Evolutionary conservation across 37 sponge, comb jelly and placozoan genomes (phyloP), one percentile per base, ranked within the genome.

Genomic region (Ephydatia muelleri): DNA sequence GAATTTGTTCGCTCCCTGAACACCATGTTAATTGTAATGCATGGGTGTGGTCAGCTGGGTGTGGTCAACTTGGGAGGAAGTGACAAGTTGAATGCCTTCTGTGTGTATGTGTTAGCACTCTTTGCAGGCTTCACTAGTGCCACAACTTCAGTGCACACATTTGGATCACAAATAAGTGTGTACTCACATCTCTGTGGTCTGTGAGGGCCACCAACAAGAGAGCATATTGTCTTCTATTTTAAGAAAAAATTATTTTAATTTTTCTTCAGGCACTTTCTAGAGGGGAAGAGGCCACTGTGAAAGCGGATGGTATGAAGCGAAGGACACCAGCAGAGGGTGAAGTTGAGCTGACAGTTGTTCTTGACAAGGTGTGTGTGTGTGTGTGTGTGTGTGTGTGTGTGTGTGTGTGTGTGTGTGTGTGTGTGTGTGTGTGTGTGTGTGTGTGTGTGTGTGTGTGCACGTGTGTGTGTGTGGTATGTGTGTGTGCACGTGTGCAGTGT

Each of bases 351-450:
- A 57, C 57, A 19, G 57, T 57, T 57, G 16, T 57, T 1, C 57
- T 57, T 57, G 35, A 32, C 3, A 32, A 37, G 74, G 74, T 73
- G 0, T 73, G 37, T 21, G 32, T 30, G 30, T 0, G 13, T n/a
- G n/a, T n/a, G n/a, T n/a, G 74, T 33, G 37, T 25, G 74, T 32
- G 25, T 73, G 33, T 38, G 74, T 38, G 33, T 19, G 25, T 57
- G 16, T 57, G 57, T 57, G 57, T 57, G 57, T 57, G 57, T 57
- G 57, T 57, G 57, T 57, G 57, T 57, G 57, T 57, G 57, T 57
- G 37, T 31, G 37, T 76, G 76, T 76, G 76, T 37, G 48, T 76
- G 76, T 76, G 37, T 76, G 76, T 76, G 37, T 76, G 76, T 76
- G 21, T 38, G 48, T 76, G 76, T 76, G 76, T 26, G 48, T 76